Base-by-base conservation (phyloP, 2,113 vertebrate species). In the Piliocolobus tephrosceles region DNA sequence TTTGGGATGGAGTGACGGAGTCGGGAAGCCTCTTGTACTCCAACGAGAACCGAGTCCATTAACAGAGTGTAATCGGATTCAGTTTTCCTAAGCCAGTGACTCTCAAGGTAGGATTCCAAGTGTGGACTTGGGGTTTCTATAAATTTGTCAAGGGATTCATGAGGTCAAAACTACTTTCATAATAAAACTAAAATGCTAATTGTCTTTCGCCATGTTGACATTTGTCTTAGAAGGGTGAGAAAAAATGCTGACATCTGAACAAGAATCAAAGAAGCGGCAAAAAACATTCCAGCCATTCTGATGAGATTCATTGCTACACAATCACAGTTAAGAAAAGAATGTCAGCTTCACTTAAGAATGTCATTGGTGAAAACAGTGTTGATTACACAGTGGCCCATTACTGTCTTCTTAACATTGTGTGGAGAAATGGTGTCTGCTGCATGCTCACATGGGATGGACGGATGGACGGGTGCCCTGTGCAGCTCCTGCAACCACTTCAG, bases 401-500 rank as follows among this genome's bases (percentile, higher is more conserved):
- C 3, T 12, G 8, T 27, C 17, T 47, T 75, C 61, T 58, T 70
- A 91, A 13, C 40, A 23, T 58, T 75, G 30, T 11, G 47, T 27
- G 23, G 11, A 25, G n/a, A 52, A n/a, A n/a, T 25, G 35, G 13
- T 12, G 23, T 2, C 22, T 40, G 50, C 4, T 57, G 14, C 40
- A 2, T 3, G 25, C 6, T 25, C 47, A 27, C 20, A 6, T 5
- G 23, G 55, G 78, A 20, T 16, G 17, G 55, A 66, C 50, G 45
- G 78, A 20, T 16, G 17, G 55, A 66, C 35, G 27, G 9, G 0
- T 16, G 5, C 32, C 2, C 40, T 5, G 6, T 8, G 27, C 47
- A 43, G 25, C 66, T 38, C 43, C n/a, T 17, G 14, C 0, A 11
- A 10, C 13, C 4, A 1, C 40, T 14, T 47, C 32, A 0, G 16